These are phyloP conservation scores for Mamestra brassicae DNA, from an alignment of 2,888 invertebrate genomes.

Conservation along the genomic window DNA sequence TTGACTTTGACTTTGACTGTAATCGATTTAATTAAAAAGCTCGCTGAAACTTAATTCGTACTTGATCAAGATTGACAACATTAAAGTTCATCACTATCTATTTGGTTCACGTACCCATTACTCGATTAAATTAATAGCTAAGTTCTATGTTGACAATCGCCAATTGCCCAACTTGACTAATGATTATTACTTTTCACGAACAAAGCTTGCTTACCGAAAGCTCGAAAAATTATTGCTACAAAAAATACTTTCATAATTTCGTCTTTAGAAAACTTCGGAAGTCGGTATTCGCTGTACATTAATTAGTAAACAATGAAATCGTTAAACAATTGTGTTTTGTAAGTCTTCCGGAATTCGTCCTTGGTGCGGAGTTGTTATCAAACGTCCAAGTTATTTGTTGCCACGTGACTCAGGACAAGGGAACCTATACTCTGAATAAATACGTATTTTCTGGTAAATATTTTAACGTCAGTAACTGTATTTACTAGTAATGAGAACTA, in stretches of 20 bases:
- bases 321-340: slow-evolving; percentile 23
- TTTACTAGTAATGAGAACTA: slow-evolving; percentile 18
- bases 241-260: neutral
- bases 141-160: neutral
- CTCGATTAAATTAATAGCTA: neutral
- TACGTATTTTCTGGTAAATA: slow-evolving; percentile 19
- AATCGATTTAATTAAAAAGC: neutral
- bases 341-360: slow-evolving; percentile 24
- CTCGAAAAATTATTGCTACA: neutral
- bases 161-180: neutral
- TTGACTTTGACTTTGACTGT: neutral
- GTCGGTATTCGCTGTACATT: slow-evolving; percentile 1
- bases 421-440: slow-evolving; percentile 9
- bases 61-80: neutral
- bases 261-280: slow-evolving; percentile 15
- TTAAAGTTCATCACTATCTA: neutral
- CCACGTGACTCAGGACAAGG: neutral
- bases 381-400: neutral
- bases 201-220: neutral
- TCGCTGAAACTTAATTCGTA: neutral
- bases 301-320: slow-evolving; percentile 13
- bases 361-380: neutral
- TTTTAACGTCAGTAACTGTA: slow-evolving; percentile 18
- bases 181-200: slow-evolving; percentile 1
- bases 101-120: neutral